A percentile compares a stretch with the other conserved stretches of the same genome.
These are phyloP conservation scores for Hololepta plana DNA, from an alignment of 2,888 invertebrate species.

Conservation along the genomic window DNA sequence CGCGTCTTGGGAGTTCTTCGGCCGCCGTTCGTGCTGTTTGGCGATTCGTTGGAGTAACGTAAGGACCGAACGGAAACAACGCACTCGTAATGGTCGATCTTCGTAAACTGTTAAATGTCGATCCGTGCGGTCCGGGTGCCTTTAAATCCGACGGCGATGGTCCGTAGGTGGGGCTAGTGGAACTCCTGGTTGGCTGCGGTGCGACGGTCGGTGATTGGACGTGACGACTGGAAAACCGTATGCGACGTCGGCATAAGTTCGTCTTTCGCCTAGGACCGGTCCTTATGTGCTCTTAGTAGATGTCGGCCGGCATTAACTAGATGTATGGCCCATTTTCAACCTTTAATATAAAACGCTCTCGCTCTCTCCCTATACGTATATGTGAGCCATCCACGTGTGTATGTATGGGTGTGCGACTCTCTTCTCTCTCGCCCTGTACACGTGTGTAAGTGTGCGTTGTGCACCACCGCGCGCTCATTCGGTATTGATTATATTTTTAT, in stretches of 20 bases:
- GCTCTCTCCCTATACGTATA: no score
- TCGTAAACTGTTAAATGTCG: no score
- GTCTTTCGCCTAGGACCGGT: conserved; percentile 15
- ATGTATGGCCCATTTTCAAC: conserved; percentile 19
- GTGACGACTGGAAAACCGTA: conserved; percentile 15
- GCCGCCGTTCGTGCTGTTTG: no score
- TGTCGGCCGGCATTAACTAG: conserved; percentile 24
- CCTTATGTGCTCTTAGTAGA: conserved; percentile 25
- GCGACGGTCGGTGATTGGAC: conserved; percentile 22
- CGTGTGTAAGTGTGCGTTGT: no score
- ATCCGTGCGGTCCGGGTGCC: conserved; percentile 3
- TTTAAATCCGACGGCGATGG: conserved; percentile 10
- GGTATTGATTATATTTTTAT: conserved; percentile 25
- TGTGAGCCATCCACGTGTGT: no score
- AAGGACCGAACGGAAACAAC: no score
- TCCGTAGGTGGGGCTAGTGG: conserved; percentile 12
- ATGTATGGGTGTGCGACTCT: no score
- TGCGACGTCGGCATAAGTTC: conserved; percentile 11
- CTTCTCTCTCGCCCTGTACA: no score
- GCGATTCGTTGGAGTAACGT: no score
- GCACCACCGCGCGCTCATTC: conserved; percentile 16
- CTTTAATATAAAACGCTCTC: conserved; percentile 15
- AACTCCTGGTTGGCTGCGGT: conserved; percentile 20
- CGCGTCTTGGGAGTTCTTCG: no score
- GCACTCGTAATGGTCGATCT: no score